A percentile compares a stretch with the other conserved stretches of the same genome.
Evolutionary conservation across 2,888 invertebrate genomes (phyloP).

Genomic region (Muscina levida): DNA sequence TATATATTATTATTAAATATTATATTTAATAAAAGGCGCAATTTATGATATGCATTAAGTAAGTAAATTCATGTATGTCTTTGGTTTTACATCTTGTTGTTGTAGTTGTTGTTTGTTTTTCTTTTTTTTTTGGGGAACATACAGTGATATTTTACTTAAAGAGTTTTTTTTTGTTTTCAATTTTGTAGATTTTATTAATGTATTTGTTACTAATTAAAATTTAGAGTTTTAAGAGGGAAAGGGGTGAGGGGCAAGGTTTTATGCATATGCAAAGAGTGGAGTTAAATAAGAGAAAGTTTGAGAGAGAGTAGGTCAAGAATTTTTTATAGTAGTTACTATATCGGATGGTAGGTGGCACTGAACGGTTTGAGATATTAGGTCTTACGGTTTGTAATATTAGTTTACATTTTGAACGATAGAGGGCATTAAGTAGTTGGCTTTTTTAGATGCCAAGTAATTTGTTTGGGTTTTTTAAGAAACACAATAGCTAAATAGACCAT

Average conservation of each 20-base stretch:
- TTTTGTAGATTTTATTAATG: conserved; percentile 42
- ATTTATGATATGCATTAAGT: conserved; percentile 80
- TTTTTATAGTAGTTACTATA: too few relatives aligned
- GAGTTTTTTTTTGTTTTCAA: conserved; percentile 33
- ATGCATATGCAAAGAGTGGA: not conserved
- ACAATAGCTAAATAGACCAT: too few relatives aligned
- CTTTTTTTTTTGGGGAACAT: conserved; percentile 35
- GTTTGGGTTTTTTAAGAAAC: too few relatives aligned
- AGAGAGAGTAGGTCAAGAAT: too few relatives aligned
- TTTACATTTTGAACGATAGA: too few relatives aligned
- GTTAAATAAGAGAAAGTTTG: not conserved
- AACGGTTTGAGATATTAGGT: too few relatives aligned
- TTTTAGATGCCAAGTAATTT: too few relatives aligned
- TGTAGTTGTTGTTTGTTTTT: too few relatives aligned
- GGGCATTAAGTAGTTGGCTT: too few relatives aligned
- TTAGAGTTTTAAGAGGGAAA: not conserved
- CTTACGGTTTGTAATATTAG: too few relatives aligned
- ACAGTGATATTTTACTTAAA: conserved; percentile 25
- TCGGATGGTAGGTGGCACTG: too few relatives aligned
- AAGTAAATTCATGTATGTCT: conserved; percentile 63
- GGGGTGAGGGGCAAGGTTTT: not conserved
- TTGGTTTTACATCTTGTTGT: conserved; percentile 66
- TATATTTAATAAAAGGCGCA: conserved; percentile 76
- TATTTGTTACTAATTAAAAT: conserved; percentile 15
- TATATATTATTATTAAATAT: conserved; percentile 68